A percentile compares a stretch with the other conserved stretches of the same genome.
phyloP scores from a whole-genome alignment of 2,888 invertebrate genomes.

The Acanthosepion lycidas region DNA sequence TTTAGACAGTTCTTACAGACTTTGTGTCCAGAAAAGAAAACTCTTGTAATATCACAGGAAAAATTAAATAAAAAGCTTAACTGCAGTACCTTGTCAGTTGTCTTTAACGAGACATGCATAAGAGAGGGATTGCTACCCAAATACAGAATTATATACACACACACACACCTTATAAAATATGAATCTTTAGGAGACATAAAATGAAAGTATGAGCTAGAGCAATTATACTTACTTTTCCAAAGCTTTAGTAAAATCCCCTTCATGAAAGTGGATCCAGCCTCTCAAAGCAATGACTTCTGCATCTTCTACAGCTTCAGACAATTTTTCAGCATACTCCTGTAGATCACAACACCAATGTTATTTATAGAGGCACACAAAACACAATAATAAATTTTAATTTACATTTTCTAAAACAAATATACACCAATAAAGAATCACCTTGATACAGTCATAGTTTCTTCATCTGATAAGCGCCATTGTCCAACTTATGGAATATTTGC shows the following conservation, averaged over 20 bases:
- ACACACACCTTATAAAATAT: neutral
- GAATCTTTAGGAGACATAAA: neutral
- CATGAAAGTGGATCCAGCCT: slow-evolving; percentile 56
- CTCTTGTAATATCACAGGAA: too few relatives aligned
- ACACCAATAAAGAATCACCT: neutral
- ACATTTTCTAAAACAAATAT: neutral
- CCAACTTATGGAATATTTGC: too few relatives aligned
- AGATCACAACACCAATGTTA: slow-evolving; percentile 18
- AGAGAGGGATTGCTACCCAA: too few relatives aligned
- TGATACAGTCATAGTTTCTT: too few relatives aligned
- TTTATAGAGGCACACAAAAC: neutral
- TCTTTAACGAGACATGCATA: too few relatives aligned
- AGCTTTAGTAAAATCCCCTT: slow-evolving; percentile 54
- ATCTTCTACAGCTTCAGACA: slow-evolving; percentile 45
- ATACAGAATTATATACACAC: neutral
- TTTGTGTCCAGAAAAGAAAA: too few relatives aligned
- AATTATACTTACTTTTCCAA: slow-evolving; percentile 51
- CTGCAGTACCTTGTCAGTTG: too few relatives aligned
- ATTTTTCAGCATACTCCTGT: slow-evolving; percentile 39
- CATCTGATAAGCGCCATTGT: too few relatives aligned
- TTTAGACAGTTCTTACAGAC: too few relatives aligned
- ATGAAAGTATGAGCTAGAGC: neutral
- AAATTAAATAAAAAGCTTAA: too few relatives aligned
- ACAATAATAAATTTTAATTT: neutral
- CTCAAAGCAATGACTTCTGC: slow-evolving; percentile 53